Percentiles rank a stretch among this genome's conserved stretches.
phyloP scores from a whole-genome alignment of 2,888 invertebrate species.

The Ephialtes manifestator region DNA sequence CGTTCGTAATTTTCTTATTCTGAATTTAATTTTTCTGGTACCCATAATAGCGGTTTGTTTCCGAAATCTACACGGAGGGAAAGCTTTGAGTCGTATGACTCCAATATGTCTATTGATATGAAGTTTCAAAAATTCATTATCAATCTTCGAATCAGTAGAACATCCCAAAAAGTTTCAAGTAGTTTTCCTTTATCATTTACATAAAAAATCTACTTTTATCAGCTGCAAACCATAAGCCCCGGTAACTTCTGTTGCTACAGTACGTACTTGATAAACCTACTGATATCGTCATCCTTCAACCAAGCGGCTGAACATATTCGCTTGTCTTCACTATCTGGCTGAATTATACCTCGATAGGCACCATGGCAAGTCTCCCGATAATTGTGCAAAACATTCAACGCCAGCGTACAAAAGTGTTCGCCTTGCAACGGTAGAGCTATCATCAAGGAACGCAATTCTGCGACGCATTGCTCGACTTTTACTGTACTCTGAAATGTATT shows the following conservation, averaged over 20 bases:
- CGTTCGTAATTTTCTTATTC: no score
- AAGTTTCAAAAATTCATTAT: no score
- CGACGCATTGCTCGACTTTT: slow-evolving; percentile 90
- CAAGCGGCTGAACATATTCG: slow-evolving; percentile 94
- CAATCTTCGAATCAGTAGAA: no score
- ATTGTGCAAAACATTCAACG: slow-evolving; percentile 90
- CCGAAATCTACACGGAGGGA: no score
- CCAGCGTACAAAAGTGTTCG: slow-evolving; percentile 91
- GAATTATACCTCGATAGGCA: slow-evolving; percentile 92
- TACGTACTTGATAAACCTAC: slow-evolving; percentile 93
- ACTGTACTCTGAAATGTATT: slow-evolving; percentile 89
- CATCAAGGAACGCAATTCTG: slow-evolving; percentile 90
- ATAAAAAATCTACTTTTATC: no score
- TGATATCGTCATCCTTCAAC: slow-evolving; percentile 98
- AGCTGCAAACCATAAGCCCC: not conserved
- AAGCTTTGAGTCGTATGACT: no score
- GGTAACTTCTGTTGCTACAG: not conserved
- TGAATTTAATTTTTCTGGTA: no score
- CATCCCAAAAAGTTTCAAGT: no score
- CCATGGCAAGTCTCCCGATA: slow-evolving; percentile 92
- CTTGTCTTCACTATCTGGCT: slow-evolving; percentile 92
- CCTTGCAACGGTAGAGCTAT: slow-evolving; percentile 91
- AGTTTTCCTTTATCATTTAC: no score
- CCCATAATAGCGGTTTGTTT: no score
- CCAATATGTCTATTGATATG: no score